Evolutionary conservation across 2,797 vertebrate species (phyloP).

Genomic region (Triplophysa yarkandensis): DNA sequence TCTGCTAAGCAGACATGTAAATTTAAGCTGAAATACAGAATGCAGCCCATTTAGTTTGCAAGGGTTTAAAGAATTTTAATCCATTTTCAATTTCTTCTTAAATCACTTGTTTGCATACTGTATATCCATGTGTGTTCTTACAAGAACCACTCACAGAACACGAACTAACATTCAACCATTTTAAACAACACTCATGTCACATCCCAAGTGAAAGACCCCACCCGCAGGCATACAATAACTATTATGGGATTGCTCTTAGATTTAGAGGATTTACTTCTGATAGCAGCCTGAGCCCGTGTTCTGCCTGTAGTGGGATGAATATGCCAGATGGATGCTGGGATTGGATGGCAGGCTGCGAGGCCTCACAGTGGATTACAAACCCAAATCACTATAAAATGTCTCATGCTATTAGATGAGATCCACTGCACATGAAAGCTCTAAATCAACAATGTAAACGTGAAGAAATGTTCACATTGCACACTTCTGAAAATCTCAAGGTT

Average conservation of each 20-base stretch:
- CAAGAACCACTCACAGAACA: background rate
- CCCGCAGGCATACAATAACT: slow-evolving; percentile 65
- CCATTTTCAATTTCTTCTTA: no score
- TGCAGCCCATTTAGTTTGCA: no score
- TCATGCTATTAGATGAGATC: background rate
- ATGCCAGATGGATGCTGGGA: slow-evolving; percentile 71
- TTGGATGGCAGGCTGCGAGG: slow-evolving; percentile 55
- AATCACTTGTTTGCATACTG: background rate
- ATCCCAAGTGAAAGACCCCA: slow-evolving; percentile 56
- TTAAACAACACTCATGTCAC: slow-evolving; percentile 29
- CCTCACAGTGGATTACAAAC: slow-evolving; percentile 54
- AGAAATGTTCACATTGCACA: slow-evolving; percentile 1
- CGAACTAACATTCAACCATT: background rate
- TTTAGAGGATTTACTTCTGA: slow-evolving; percentile 75
- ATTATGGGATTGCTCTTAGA: slow-evolving; percentile 69
- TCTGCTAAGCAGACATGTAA: no score
- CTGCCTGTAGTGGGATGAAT: slow-evolving; percentile 63
- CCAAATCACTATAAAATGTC: background rate
- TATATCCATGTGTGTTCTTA: background rate
- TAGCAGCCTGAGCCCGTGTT: slow-evolving; percentile 64
- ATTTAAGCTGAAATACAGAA: no score
- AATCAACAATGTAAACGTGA: no score
- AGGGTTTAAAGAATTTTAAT: no score
- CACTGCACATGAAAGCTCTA: background rate
- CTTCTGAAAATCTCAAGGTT: background rate